Conservation (phyloP, 2,888 invertebrate species). For the Notodonta ziczac region DNA sequence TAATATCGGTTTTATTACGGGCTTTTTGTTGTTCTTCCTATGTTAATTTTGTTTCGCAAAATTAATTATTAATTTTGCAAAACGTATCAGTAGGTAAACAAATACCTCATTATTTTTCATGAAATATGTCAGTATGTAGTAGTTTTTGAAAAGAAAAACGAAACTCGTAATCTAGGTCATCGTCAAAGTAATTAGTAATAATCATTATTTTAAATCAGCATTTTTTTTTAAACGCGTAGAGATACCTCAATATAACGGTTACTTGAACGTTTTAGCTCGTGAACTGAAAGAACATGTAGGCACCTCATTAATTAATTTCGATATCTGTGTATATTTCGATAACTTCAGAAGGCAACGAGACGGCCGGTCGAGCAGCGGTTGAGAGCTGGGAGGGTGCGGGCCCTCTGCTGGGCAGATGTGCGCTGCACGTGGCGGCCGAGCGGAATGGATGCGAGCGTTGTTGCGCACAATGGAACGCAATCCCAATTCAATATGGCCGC, state of each 20-base stretch:
- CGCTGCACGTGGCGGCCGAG: constrained; percentile 63
- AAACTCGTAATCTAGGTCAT: too few relatives aligned
- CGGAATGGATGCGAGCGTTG: constrained; percentile 43
- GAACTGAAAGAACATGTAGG: not conserved
- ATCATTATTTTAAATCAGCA: too few relatives aligned
- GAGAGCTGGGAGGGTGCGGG: constrained; percentile 56
- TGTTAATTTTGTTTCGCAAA: constrained; percentile 49
- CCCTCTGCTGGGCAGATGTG: constrained; percentile 67
- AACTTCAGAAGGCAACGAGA: constrained; percentile 19
- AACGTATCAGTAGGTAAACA: constrained; percentile 5
- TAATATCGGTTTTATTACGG: constrained; percentile 80
- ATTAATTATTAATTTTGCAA: constrained; percentile 30
- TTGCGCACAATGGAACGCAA: constrained; percentile 76
- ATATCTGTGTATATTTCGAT: constrained; percentile 11
- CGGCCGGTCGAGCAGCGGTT: constrained; percentile 28
- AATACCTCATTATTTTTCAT: not conserved
- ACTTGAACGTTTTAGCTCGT: not conserved
- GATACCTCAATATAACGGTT: not conserved
- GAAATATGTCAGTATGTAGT: too few relatives aligned
- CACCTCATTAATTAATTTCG: not conserved
- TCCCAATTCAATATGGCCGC: constrained; percentile 70
- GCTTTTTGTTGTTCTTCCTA: constrained; percentile 70
- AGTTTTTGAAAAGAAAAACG: too few relatives aligned
- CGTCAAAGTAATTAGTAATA: too few relatives aligned
- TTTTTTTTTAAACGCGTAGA: too few relatives aligned